Evolutionary conservation across 2,888 invertebrate species (phyloP), one percentile per base, ranked within the genome.

Genomic region (Adela reaumurella): DNA sequence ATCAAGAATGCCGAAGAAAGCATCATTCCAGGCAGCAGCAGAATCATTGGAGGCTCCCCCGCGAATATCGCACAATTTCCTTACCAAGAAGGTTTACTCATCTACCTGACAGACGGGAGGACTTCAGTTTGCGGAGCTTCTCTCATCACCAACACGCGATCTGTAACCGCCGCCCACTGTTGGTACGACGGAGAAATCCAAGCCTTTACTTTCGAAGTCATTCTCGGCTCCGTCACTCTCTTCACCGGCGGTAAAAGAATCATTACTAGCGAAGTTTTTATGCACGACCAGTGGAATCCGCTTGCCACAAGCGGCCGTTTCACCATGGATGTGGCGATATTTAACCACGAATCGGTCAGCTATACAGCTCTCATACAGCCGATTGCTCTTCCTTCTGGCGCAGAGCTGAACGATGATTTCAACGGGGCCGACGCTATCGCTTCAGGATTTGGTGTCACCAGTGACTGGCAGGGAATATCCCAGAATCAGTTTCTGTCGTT

Each of bases 71-170:
- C 11, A 14, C 8, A 8, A 3, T 35, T 14, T 14, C 35, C 35
- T 11, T 14, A 35, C 35, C 35, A 35, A 14, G 4, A 14, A 8
- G 35, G 35, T 3, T 53, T 64, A 5, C 51, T 62, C 5, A 58
- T 63, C 44, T 49, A 53, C 0, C 48, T 63, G 19, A 51, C 52
- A 3, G 51, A 11, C 18, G 61, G 61, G 4, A 42, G 20, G 1
- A 55, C 55, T 35, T 62, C 64, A 1, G 59, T 63, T 18, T 64
- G 64, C 51, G 63, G 62, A 0, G 56, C 60, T 1, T 57, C 62
- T 0, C 54, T 64, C 1, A n/a, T 65, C 29, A 46, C 56, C 44
- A 58, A 59, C 57, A 53, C 48, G 10, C 49, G 51, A 6, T 8
- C 28, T 16, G 19, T 49, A 14, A 51, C 51, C 17, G 51, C 51